Percentiles rank a stretch among this genome's conserved stretches.
Conservation (phyloP, 2,888 invertebrate genomes). For the Pterostichus madidus region DNA sequence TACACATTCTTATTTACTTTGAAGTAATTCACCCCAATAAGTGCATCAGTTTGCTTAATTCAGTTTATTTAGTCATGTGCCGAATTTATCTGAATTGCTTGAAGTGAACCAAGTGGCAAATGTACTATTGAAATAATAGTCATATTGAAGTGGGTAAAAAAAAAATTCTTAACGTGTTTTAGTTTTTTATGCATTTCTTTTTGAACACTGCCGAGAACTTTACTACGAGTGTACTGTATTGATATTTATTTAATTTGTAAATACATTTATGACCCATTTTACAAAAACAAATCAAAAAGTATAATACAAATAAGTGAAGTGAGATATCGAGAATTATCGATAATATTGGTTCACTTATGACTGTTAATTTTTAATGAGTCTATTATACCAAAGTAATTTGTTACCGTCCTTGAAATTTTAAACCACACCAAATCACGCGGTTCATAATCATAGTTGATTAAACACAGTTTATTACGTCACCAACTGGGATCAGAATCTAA, state of each 20-base stretch:
- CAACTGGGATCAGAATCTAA: slow-evolving; percentile 1
- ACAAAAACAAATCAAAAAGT: not conserved
- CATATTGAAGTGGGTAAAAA: too few relatives aligned
- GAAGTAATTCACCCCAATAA: too few relatives aligned
- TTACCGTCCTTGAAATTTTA: slow-evolving; percentile 44
- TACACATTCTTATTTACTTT: too few relatives aligned
- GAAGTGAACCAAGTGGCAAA: too few relatives aligned
- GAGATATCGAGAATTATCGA: not conserved
- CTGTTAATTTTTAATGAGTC: not conserved
- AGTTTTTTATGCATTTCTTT: too few relatives aligned
- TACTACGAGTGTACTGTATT: too few relatives aligned
- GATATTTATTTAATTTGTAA: slow-evolving; percentile 5
- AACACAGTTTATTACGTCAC: slow-evolving; percentile 54
- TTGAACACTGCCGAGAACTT: too few relatives aligned
- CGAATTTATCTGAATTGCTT: too few relatives aligned
- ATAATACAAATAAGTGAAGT: not conserved
- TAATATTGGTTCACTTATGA: not conserved
- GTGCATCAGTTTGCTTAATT: too few relatives aligned
- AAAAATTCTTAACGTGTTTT: too few relatives aligned
- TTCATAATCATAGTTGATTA: slow-evolving; percentile 60
- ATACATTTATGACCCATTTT: slow-evolving; percentile 2
- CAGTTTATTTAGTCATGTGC: too few relatives aligned
- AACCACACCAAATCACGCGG: slow-evolving; percentile 47
- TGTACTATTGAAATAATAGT: too few relatives aligned
- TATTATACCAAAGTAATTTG: slow-evolving; percentile 3